These are phyloP conservation scores for Ateles fusciceps DNA, from an alignment of 2,797 vertebrate genomes.

Conservation along the genomic window DNA sequence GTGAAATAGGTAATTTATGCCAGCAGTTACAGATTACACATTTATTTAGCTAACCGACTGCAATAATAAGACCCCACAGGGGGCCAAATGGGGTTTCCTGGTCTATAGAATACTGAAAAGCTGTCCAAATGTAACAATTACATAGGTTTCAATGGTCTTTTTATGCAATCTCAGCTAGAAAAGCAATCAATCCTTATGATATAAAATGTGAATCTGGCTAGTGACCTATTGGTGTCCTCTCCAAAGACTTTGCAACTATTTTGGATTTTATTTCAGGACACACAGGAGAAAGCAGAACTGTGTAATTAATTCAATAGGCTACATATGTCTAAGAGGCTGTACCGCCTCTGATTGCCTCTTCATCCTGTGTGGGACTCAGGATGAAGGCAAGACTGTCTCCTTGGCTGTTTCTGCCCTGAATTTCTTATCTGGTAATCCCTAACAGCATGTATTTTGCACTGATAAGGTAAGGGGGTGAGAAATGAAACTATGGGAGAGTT, in stretches of 20 bases:
- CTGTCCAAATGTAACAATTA: slow-evolving; percentile 1
- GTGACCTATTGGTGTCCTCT: not conserved
- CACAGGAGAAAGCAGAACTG: not conserved
- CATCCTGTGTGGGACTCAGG: too few species aligned
- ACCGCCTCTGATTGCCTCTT: accelerated
- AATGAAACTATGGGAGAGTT: not conserved
- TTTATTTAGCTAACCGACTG: slow-evolving; percentile 63
- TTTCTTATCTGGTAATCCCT: not conserved
- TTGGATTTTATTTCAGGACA: slow-evolving; percentile 8
- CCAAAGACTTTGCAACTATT: slow-evolving; percentile 28
- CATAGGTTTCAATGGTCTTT: not conserved
- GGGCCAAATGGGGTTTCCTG: not conserved
- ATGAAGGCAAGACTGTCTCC: not conserved
- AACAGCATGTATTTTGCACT: not conserved
- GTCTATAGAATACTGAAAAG: not conserved
- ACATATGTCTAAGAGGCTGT: accelerated
- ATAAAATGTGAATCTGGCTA: not conserved
- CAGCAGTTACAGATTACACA: slow-evolving; percentile 54
- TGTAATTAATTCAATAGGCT: not conserved
- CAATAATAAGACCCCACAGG: slow-evolving; percentile 38
- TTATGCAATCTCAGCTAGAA: not conserved
- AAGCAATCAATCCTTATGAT: slow-evolving; percentile 28
- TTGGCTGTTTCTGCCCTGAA: not conserved
- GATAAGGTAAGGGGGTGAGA: not conserved
- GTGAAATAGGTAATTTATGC: slow-evolving; percentile 67